Conservation (phyloP, 1,140 invertebrate genomes). For the Babylonia areolata region DNA sequence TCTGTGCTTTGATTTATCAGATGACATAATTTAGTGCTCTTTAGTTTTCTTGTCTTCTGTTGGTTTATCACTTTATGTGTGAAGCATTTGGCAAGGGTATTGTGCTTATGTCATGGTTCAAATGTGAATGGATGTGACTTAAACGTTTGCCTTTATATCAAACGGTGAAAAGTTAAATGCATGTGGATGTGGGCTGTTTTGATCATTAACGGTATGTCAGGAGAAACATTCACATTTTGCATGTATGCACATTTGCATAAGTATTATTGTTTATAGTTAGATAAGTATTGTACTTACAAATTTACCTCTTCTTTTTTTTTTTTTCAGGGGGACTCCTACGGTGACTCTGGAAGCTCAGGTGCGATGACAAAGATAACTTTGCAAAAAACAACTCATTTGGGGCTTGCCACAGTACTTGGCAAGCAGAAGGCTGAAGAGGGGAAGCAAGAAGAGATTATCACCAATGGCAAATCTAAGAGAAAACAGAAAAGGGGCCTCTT, state of each 20-base stretch:
- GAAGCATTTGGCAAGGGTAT: too few relatives aligned
- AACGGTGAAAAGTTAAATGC: too few relatives aligned
- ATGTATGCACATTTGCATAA: neutral
- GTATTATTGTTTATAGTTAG: neutral
- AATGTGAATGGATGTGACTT: too few relatives aligned
- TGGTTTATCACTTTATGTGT: too few relatives aligned
- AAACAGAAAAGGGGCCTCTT: neutral
- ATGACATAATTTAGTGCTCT: too few relatives aligned
- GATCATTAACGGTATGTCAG: too few relatives aligned
- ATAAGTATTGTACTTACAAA: neutral
- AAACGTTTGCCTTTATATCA: too few relatives aligned
- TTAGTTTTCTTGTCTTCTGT: too few relatives aligned
- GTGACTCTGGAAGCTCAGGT: slow-evolving; percentile 32
- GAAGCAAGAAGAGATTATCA: neutral
- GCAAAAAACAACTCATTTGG: neutral
- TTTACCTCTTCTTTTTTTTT: neutral
- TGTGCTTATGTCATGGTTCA: too few relatives aligned
- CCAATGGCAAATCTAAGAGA: neutral
- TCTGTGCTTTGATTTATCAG: too few relatives aligned
- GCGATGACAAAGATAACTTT: neutral
- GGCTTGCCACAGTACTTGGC: neutral
- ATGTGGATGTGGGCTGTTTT: too few relatives aligned
- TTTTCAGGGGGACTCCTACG: slow-evolving; percentile 18
- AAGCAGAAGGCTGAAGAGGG: neutral
- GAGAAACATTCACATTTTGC: too few relatives aligned